Conservation (phyloP, 2,888 invertebrate genomes). For the Gastracanthus pulcherrimus region DNA sequence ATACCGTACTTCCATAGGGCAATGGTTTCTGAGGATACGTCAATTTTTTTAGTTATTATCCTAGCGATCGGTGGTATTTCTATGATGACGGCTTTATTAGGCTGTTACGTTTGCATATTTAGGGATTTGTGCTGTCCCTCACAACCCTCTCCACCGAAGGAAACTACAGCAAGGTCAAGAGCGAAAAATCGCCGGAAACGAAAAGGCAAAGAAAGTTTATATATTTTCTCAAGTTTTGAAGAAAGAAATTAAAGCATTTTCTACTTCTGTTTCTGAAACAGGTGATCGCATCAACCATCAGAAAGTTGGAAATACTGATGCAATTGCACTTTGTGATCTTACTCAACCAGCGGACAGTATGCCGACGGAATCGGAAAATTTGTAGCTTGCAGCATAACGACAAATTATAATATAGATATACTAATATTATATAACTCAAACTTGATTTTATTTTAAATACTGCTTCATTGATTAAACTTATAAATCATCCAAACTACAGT, state of each 20-base stretch:
- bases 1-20: background rate
- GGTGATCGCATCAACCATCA: conserved; percentile 64
- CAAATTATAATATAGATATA: no score
- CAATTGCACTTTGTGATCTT: conserved; percentile 82
- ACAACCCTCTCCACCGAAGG: background rate
- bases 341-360: conserved; percentile 80
- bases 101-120: conserved; percentile 84
- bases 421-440: no score
- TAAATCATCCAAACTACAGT: no score
- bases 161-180: background rate
- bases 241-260: background rate
- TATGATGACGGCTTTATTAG: conserved; percentile 81
- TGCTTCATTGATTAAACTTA: no score
- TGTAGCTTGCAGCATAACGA: conserved; percentile 58
- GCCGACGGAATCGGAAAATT: conserved; percentile 79
- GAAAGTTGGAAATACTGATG: conserved; percentile 73
- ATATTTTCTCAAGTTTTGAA: background rate
- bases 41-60: conserved; percentile 81
- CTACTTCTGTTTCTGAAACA: background rate
- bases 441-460: no score
- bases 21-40: conserved; percentile 79
- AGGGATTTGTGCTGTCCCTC: conserved; percentile 81
- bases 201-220: background rate
- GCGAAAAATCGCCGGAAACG: conserved; percentile 4
- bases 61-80: conserved; percentile 81